These are phyloP conservation scores for Geopemphigus sp. DNA, from an alignment of 1,140 invertebrate genomes.

Conservation along the genomic window DNA sequence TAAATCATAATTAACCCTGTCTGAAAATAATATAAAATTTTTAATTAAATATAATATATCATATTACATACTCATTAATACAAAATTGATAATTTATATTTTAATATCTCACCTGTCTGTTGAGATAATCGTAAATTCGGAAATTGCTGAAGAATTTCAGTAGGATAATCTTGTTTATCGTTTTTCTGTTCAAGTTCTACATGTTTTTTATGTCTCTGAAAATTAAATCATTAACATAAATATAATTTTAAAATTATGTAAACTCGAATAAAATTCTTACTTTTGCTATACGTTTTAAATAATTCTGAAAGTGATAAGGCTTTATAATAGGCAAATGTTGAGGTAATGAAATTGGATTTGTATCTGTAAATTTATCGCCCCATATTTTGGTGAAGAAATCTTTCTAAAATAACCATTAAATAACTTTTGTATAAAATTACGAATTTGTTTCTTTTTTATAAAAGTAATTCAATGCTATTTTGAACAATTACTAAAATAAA, in stretches of 20 bases:
- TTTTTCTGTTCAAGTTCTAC: slow-evolving; percentile 56
- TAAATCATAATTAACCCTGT: slow-evolving; percentile 58
- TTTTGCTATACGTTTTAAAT: slow-evolving; percentile 74
- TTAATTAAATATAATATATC: no score
- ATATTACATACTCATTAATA: no score
- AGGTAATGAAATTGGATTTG: slow-evolving; percentile 70
- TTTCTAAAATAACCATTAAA: slow-evolving; percentile 56
- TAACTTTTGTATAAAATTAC: background rate
- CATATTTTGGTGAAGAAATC: slow-evolving; percentile 97
- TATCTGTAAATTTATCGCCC: slow-evolving; percentile 92
- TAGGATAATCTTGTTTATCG: slow-evolving; percentile 56
- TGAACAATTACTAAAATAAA: background rate
- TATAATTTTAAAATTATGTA: background rate
- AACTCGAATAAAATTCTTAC: slow-evolving; percentile 1
- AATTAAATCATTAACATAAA: slow-evolving; percentile 50
- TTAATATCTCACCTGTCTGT: slow-evolving; percentile 55
- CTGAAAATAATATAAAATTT: slow-evolving; percentile 37
- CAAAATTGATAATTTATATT: background rate
- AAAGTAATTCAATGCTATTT: slow-evolving; percentile 14
- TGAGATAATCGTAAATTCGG: slow-evolving; percentile 58
- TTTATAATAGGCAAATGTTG: slow-evolving; percentile 81
- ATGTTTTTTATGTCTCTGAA: slow-evolving; percentile 59
- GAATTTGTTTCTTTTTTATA: background rate
- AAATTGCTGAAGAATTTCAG: slow-evolving; percentile 59
- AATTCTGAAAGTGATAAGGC: slow-evolving; percentile 81